Evolutionary conservation across 2,797 vertebrate species (phyloP).

Genomic region (Balearica regulorum): DNA sequence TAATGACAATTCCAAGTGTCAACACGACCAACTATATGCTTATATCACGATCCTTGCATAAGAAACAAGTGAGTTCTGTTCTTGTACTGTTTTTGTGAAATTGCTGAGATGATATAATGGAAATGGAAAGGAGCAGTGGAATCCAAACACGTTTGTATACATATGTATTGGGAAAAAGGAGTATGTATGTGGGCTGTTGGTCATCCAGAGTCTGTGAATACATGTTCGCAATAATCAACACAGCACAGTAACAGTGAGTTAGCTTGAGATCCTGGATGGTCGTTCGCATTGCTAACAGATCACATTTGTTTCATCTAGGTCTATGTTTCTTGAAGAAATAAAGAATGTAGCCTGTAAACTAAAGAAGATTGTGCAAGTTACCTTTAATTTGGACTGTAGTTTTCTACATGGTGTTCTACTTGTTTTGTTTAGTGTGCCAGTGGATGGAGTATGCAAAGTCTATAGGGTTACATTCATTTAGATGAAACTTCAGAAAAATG

Average conservation of each 20-base stretch:
- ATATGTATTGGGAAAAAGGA: not conserved
- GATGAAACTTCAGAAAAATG: not conserved
- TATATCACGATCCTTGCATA: not conserved
- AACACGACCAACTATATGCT: not conserved
- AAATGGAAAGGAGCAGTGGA: not conserved
- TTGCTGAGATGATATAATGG: not conserved
- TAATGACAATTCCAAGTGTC: not conserved
- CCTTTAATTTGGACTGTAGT: not conserved
- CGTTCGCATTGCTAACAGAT: not conserved
- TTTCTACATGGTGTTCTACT: not conserved
- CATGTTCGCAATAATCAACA: accelerated
- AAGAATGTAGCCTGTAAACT: not conserved
- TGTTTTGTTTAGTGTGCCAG: not conserved
- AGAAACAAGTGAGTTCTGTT: not conserved
- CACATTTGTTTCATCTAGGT: not conserved
- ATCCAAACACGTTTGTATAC: not conserved
- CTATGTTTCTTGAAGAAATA: not conserved
- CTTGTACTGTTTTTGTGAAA: not conserved
- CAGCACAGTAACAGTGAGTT: not conserved
- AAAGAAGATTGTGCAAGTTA: not conserved
- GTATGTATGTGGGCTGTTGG: not conserved
- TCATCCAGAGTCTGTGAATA: not conserved
- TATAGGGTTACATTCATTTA: not conserved
- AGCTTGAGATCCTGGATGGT: not conserved
- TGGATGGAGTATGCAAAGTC: not conserved